Evolutionary conservation across 1,140 invertebrate species (phyloP).

Genomic region (Palaemon carinicauda): DNA sequence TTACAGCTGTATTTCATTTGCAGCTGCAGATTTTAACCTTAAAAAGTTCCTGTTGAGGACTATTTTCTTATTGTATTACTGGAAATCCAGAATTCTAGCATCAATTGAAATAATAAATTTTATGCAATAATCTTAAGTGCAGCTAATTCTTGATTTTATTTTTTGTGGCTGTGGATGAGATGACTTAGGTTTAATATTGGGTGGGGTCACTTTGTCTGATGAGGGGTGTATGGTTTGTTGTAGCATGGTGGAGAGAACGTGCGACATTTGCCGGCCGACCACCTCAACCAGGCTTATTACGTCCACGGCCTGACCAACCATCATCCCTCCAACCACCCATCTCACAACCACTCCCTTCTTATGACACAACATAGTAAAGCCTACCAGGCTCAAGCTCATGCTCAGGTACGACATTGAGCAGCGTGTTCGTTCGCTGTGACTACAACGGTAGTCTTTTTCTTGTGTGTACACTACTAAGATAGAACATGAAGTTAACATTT

Average conservation of each 20-base stretch:
- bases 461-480: background rate
- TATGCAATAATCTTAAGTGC: background rate
- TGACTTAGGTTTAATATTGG: conserved; percentile 6
- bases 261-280: conserved; percentile 16
- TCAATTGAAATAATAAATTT: background rate
- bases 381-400: conserved; percentile 42
- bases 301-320: conserved; percentile 45
- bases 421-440: background rate
- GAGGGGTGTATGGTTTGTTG: conserved; percentile 26
- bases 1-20: no score
- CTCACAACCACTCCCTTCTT: conserved; percentile 35
- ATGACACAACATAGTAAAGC: conserved; percentile 46
- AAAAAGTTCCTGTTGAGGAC: background rate
- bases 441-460: background rate
- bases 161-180: background rate
- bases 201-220: conserved; percentile 28
- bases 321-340: conserved; percentile 45
- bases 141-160: background rate
- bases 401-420: conserved; percentile 41
- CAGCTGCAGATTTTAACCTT: background rate
- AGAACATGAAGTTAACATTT: no score
- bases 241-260: conserved; percentile 39
- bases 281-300: conserved; percentile 41
- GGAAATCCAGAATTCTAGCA: no score
- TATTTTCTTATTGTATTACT: background rate